phyloP scores from a whole-genome alignment of 1,140 invertebrate species.

The Papilio polyxenes region DNA sequence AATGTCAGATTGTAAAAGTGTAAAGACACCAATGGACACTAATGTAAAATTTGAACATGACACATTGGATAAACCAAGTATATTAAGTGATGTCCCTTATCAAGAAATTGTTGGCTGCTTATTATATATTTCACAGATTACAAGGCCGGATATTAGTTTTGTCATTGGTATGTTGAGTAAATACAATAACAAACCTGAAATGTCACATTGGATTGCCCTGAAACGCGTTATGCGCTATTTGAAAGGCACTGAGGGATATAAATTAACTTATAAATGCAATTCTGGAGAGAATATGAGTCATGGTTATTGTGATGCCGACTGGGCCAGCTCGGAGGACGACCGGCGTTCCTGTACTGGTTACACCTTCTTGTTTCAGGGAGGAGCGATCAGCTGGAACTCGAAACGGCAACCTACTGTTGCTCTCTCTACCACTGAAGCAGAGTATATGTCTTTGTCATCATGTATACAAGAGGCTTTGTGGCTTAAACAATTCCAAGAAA shows the following conservation, averaged over 20 bases:
- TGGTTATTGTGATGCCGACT: too few relatives aligned
- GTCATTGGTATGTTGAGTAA: conserved; percentile 43
- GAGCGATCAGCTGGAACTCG: too few relatives aligned
- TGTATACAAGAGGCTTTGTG: too few relatives aligned
- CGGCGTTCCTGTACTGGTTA: too few relatives aligned
- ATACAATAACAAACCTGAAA: conserved; percentile 43
- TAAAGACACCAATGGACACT: conserved; percentile 44
- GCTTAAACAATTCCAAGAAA: too few relatives aligned
- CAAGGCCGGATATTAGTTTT: conserved; percentile 44
- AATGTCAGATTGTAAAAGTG: conserved; percentile 48
- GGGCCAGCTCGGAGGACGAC: too few relatives aligned
- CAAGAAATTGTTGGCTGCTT: conserved; percentile 43
- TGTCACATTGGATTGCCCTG: conserved; percentile 40
- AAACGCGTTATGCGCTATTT: conserved; percentile 13
- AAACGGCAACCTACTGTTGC: too few relatives aligned
- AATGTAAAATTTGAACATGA: conserved; percentile 41
- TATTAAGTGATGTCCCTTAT: conserved; percentile 38
- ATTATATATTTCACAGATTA: conserved; percentile 41
- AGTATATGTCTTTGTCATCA: too few relatives aligned
- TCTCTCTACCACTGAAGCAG: too few relatives aligned
- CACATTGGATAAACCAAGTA: neutral
- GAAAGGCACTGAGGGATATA: neutral
- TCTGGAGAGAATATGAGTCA: too few relatives aligned
- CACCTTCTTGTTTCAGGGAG: too few relatives aligned
- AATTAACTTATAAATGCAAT: too few relatives aligned